phyloP scores from a whole-genome alignment of 2,113 vertebrate genomes.

The Pipra filicauda region DNA sequence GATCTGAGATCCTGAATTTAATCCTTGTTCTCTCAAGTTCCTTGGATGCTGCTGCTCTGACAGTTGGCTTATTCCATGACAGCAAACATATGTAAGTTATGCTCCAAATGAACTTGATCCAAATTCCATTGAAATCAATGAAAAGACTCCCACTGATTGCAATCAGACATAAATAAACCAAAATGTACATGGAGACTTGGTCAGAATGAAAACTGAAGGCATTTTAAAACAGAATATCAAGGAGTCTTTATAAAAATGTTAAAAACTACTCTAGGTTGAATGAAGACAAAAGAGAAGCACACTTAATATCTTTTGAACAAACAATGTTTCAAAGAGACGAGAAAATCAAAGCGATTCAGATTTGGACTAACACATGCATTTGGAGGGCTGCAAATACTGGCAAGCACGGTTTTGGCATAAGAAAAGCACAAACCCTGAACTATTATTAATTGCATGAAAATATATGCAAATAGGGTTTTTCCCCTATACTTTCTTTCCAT shows the following conservation, averaged over 20 bases:
- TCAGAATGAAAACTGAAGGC: neutral
- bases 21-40: neutral
- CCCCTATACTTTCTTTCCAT: neutral
- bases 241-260: neutral
- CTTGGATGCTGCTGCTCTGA: neutral
- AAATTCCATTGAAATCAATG: constrained; percentile 6
- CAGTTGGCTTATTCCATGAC: neutral
- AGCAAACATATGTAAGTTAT: neutral
- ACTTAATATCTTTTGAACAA: neutral
- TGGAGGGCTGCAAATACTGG: neutral
- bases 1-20: neutral
- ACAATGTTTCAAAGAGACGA: neutral
- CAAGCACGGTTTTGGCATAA: neutral
- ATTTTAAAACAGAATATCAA: neutral
- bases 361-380: neutral
- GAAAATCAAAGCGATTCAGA: neutral
- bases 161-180: neutral
- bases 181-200: neutral
- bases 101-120: neutral
- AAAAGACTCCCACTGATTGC: constrained; percentile 18
- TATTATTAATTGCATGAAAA: constrained; percentile 26
- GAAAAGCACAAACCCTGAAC: neutral
- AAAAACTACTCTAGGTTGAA: neutral
- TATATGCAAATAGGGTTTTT: neutral
- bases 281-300: neutral